phyloP scores from a whole-genome alignment of 2,113 vertebrate species.

The Aegotheles bennettii region DNA sequence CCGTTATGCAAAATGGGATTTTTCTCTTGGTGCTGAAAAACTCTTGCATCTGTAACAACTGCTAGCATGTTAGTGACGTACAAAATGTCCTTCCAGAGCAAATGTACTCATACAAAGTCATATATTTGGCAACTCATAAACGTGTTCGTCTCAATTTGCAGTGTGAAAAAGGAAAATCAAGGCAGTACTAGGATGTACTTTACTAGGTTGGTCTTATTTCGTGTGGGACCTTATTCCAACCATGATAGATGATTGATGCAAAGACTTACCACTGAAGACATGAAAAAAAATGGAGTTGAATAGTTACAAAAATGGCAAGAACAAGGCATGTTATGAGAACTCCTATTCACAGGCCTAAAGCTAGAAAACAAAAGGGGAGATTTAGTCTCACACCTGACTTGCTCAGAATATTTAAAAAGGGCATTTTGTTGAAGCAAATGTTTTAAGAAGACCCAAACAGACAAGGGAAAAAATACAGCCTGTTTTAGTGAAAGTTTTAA shows the following conservation, averaged over 20 bases:
- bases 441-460: not conserved
- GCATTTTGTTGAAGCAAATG: not conserved
- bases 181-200: not conserved
- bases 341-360: too few species aligned
- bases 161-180: not conserved
- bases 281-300: not conserved
- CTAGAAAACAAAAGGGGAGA: not conserved
- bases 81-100: slow-evolving; percentile 16
- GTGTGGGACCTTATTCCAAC: not conserved
- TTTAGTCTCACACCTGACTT: not conserved
- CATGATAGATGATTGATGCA: not conserved
- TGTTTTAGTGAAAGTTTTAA: not conserved
- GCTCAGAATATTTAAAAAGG: not conserved
- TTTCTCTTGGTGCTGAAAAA: not conserved
- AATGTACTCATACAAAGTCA: not conserved
- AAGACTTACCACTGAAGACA: not conserved
- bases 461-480: not conserved
- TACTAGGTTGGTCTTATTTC: not conserved
- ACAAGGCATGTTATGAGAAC: not conserved
- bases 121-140: not conserved
- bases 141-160: not conserved
- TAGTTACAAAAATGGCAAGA: not conserved
- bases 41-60: not conserved
- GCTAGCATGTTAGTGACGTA: not conserved
- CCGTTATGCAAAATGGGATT: not conserved